These are phyloP conservation scores for Tribolium castaneum DNA, from an alignment of 1,140 invertebrate species.

Conservation along the genomic window DNA sequence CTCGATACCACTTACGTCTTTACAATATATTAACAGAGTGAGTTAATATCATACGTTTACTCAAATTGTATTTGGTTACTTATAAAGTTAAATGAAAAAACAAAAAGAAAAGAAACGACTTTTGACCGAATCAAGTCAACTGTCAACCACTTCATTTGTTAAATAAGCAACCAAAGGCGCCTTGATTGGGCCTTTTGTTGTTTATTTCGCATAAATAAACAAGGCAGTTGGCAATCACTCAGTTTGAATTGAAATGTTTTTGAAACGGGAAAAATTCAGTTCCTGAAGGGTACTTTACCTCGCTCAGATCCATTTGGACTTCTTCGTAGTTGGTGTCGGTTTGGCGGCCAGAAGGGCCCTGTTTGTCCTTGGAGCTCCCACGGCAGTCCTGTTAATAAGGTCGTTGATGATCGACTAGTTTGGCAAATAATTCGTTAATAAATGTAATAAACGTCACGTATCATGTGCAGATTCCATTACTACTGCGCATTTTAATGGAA, in stretches of 20 bases:
- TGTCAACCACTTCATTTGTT: background rate
- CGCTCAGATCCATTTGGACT: conserved; percentile 71
- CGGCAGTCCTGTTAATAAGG: conserved; percentile 59
- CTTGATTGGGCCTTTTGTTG: too few relatives aligned
- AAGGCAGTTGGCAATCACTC: conserved; percentile 2
- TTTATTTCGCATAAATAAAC: too few relatives aligned
- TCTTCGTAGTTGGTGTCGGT: conserved; percentile 68
- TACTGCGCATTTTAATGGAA: conserved; percentile 3
- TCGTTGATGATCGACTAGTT: conserved; percentile 59
- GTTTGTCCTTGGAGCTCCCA: conserved; percentile 45
- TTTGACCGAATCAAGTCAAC: background rate
- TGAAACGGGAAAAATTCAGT: background rate
- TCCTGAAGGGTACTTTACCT: conserved; percentile 64
- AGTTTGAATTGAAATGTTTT: background rate
- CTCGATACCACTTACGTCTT: conserved; percentile 61
- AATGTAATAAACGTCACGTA: conserved; percentile 20
- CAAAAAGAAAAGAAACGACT: background rate
- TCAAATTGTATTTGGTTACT: conserved; percentile 39
- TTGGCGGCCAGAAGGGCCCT: conserved; percentile 23
- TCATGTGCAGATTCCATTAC: background rate
- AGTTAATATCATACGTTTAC: conserved; percentile 62
- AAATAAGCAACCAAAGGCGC: too few relatives aligned
- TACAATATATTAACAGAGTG: conserved; percentile 64
- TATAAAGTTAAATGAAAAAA: conserved; percentile 14
- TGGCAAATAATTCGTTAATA: conserved; percentile 50